phyloP scores from a whole-genome alignment of 1,140 invertebrate species.

The Andricus grossulariae region DNA sequence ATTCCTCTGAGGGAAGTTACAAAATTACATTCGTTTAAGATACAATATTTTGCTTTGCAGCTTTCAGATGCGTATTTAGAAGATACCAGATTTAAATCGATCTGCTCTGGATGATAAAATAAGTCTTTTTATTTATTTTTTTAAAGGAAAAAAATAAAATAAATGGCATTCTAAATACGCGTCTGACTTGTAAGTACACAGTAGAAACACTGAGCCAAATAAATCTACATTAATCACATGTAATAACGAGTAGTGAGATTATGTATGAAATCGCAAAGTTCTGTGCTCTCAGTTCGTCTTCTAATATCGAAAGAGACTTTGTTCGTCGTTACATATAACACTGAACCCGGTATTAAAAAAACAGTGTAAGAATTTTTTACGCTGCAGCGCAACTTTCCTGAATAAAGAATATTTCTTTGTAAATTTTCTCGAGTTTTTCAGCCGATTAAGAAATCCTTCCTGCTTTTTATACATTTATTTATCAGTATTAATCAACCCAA shows the following conservation, averaged over 20 bases:
- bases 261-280: too few relatives aligned
- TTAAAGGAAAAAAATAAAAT: background rate
- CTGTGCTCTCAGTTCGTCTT: too few relatives aligned
- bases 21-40: conserved; percentile 5
- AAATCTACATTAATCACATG: conserved; percentile 12
- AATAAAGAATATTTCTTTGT: conserved; percentile 30
- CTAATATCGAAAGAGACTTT: too few relatives aligned
- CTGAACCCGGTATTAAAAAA: too few relatives aligned
- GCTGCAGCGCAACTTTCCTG: background rate
- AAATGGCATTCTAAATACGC: background rate
- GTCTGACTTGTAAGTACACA: conserved; percentile 21
- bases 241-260: too few relatives aligned
- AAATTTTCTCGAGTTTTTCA: background rate
- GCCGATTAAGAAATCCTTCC: too few relatives aligned
- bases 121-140: background rate
- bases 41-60: background rate
- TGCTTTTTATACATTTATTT: too few relatives aligned
- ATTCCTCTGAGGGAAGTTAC: background rate
- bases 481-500: too few relatives aligned
- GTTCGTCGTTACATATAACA: too few relatives aligned
- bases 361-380: too few relatives aligned
- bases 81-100: too few relatives aligned
- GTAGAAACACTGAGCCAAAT: conserved; percentile 19
- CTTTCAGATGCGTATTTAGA: too few relatives aligned
- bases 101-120: background rate